A percentile compares a stretch with the other conserved stretches of the same genome.
Conservation (phyloP, 2,797 vertebrate genomes). For the Numenius phaeopus region DNA sequence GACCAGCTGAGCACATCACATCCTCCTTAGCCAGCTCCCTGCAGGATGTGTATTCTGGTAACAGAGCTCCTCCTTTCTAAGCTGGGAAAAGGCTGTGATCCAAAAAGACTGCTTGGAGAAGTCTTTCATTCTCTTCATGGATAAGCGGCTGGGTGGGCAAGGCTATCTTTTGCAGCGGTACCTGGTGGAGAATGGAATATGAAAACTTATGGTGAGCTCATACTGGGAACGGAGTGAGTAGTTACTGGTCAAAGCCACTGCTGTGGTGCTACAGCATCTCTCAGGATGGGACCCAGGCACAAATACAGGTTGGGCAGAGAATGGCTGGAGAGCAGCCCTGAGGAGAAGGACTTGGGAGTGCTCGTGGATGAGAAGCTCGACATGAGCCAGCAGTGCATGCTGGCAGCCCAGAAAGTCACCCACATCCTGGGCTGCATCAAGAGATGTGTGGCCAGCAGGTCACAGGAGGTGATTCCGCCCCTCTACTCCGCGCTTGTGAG, state of each 20-base stretch:
- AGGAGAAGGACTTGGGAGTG: too few relatives aligned
- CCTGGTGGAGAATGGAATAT: neutral
- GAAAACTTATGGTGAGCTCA: neutral
- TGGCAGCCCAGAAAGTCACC: too few relatives aligned
- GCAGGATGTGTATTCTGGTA: neutral
- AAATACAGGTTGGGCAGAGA: too few relatives aligned
- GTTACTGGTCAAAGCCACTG: neutral
- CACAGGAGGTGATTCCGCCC: too few relatives aligned
- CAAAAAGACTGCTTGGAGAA: neutral
- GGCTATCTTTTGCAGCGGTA: neutral
- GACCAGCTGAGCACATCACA: neutral
- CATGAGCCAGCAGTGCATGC: too few relatives aligned
- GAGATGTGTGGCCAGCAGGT: too few relatives aligned
- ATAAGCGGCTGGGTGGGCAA: neutral
- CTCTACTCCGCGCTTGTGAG: too few relatives aligned
- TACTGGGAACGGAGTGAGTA: neutral
- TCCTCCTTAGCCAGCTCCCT: neutral
- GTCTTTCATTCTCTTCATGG: neutral
- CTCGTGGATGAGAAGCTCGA: too few relatives aligned
- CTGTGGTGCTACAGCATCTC: neutral
- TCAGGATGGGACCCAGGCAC: neutral
- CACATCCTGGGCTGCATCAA: too few relatives aligned
- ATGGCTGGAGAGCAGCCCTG: too few relatives aligned
- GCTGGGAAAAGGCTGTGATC: neutral
- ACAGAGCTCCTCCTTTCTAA: neutral